Percentiles rank a stretch among this genome's conserved stretches.
Evolutionary conservation across 2,797 vertebrate species (phyloP).

Genomic region (Gymnothorax reevesii): DNA sequence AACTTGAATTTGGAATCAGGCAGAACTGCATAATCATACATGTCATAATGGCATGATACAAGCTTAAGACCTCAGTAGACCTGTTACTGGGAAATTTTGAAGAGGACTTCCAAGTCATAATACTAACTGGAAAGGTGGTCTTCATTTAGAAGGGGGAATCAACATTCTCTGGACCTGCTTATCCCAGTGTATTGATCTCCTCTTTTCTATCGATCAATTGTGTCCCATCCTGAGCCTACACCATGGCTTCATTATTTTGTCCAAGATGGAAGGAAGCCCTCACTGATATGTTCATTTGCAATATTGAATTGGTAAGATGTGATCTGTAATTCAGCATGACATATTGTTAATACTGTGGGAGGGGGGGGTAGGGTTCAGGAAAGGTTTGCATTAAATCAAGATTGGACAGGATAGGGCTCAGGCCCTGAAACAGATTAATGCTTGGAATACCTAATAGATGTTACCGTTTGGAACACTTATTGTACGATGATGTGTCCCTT

Average conservation of each 20-base stretch:
- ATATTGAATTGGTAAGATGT: neutral
- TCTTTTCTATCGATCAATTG: neutral
- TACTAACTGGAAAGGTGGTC: neutral
- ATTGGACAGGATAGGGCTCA: neutral
- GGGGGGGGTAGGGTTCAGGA: neutral
- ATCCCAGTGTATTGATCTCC: neutral
- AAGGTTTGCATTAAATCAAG: neutral
- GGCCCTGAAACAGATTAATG: neutral
- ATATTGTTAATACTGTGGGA: neutral
- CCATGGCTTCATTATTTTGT: conserved; percentile 18
- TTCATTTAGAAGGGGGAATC: neutral
- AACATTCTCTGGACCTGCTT: neutral
- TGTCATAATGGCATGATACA: neutral
- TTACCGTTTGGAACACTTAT: neutral
- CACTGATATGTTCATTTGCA: neutral
- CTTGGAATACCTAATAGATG: neutral
- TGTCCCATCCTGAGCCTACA: neutral
- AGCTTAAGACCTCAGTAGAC: neutral
- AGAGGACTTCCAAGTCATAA: neutral
- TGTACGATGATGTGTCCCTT: too few relatives aligned
- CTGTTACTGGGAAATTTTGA: neutral
- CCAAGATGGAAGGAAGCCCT: neutral
- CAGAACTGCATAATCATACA: neutral
- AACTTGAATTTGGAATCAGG: neutral
- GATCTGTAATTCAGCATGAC: neutral